A percentile compares a stretch with the other conserved stretches of the same genome.
Conservation (phyloP, 2,888 invertebrate species). For the Drosophila ustulata region DNA sequence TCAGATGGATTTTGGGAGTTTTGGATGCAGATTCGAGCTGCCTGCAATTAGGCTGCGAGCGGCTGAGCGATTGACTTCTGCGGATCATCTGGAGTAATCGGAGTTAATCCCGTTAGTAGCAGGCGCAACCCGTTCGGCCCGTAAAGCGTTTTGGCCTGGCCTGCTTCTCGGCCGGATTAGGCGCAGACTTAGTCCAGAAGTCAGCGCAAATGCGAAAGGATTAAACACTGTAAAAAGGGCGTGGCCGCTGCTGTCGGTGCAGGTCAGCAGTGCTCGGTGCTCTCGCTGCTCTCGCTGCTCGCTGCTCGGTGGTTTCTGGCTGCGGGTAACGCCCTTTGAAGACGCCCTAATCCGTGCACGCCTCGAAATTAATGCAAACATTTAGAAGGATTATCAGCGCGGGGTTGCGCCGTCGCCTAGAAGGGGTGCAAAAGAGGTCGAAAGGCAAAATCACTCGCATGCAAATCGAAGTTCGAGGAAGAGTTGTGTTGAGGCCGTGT, state of each 20-base stretch:
- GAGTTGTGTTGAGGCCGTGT: conserved; percentile 27
- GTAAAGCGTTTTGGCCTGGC: conserved; percentile 13
- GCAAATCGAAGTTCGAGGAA: conserved; percentile 38
- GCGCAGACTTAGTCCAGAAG: conserved; percentile 62
- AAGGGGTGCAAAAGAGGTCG: conserved; percentile 47
- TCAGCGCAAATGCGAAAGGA: conserved; percentile 77
- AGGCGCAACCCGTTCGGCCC: conserved; percentile 50
- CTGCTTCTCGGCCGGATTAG: conserved; percentile 49
- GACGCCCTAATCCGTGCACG: conserved; percentile 79
- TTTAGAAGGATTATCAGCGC: conserved; percentile 78
- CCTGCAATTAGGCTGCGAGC: conserved; percentile 46
- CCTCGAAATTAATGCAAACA: conserved; percentile 77
- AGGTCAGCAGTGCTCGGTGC: conserved; percentile 33
- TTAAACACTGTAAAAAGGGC: conserved; percentile 49
- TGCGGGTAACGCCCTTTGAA: conserved; percentile 69
- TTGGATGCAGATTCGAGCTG: conserved; percentile 24
- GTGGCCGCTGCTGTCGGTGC: conserved; percentile 35
- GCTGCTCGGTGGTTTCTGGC: conserved; percentile 64
- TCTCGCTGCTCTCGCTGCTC: conserved; percentile 41
- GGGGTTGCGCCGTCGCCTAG: conserved; percentile 33
- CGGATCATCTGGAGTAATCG: conserved; percentile 80
- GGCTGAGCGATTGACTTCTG: conserved; percentile 63
- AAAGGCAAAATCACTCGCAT: neutral
- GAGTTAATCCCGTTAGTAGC: conserved; percentile 75
- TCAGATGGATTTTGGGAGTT: conserved; percentile 25